Base-by-base conservation (phyloP, 2,888 invertebrate genomes). In the Tetranychus truncatus region DNA sequence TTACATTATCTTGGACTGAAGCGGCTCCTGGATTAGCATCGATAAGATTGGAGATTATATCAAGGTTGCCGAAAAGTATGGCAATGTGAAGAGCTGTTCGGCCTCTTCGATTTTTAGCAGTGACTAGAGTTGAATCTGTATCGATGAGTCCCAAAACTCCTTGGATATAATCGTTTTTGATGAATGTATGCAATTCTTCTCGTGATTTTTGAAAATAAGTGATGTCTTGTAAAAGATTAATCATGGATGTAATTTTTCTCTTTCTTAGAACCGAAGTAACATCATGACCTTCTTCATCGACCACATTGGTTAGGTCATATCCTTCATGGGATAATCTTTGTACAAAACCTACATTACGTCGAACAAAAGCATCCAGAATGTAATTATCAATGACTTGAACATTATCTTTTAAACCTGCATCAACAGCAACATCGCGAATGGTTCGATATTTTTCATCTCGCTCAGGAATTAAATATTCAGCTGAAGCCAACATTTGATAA, bases 381-480 rank as follows among this genome's bases (percentile, higher is more conserved):
- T 87, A 92, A 81, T 87, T 86, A 83, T 93, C 92, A 77, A 94
- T 90, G 81, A 91, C 90, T 11, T 85, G 85, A 0, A 91, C 89
- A 81, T 93, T 94, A 74, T 89, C 89, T 0, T 87, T 85, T 72
- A 91, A 87, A 78, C 88, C 88, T 0, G 90, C 89, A 80, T 91
- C 89, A 74, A 89, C 86, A 18, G 92, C 91, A 65, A 92, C 89
- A 82, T 93, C 93, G 67, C 93, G 84, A 0, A 91, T 91, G 0
- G 93, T 92, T 69, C 91, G 86, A 82, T 92, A 92, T n/a, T 91
- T 83, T 80, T 91, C 90, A 82, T 94, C 92, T 74, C 92, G 86
- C 81, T 88, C 90, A 0, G 89, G 91, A 73, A 92, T 85, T 82
- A 90, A 91, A 44, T 90, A 87, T 79, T 89, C 88, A 0, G 89